Evolutionary conservation across 2,113 vertebrate genomes (phyloP).

Genomic region (Tychaedon coryphoeus): DNA sequence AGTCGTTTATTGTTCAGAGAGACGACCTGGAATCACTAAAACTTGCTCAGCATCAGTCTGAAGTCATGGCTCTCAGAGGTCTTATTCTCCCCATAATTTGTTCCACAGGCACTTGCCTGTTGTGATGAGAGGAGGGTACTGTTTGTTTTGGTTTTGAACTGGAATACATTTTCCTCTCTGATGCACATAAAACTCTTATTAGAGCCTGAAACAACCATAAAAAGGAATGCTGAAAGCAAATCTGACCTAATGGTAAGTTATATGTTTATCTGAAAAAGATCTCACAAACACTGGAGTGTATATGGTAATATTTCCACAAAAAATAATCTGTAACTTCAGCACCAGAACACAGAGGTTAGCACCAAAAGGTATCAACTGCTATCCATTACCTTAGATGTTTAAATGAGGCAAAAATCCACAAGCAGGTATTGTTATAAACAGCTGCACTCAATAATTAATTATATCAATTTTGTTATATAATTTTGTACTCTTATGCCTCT

Average conservation of each 20-base stretch:
- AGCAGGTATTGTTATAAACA: background rate
- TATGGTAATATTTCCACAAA: slow-evolving; percentile 11
- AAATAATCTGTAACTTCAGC: slow-evolving; percentile 17
- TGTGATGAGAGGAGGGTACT: background rate
- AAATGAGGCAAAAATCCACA: slow-evolving; percentile 10
- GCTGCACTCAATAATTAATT: background rate
- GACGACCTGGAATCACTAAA: background rate
- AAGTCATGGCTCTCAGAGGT: background rate
- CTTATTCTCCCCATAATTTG: background rate
- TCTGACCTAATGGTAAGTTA: background rate
- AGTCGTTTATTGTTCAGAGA: background rate
- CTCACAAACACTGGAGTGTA: background rate
- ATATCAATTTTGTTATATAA: background rate
- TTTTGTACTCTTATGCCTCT: background rate
- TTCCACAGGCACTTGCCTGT: background rate
- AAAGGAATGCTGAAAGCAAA: background rate
- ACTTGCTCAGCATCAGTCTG: background rate
- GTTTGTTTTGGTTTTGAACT: slow-evolving; percentile 15
- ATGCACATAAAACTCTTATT: background rate
- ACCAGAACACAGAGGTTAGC: slow-evolving; percentile 47
- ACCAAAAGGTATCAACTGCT: slow-evolving; percentile 32
- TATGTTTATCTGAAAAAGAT: background rate
- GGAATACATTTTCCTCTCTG: background rate
- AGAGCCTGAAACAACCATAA: background rate
- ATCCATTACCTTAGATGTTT: background rate